These are phyloP conservation scores for Hydraecia micacea DNA, from an alignment of 2,888 invertebrate genomes.

Conservation along the genomic window DNA sequence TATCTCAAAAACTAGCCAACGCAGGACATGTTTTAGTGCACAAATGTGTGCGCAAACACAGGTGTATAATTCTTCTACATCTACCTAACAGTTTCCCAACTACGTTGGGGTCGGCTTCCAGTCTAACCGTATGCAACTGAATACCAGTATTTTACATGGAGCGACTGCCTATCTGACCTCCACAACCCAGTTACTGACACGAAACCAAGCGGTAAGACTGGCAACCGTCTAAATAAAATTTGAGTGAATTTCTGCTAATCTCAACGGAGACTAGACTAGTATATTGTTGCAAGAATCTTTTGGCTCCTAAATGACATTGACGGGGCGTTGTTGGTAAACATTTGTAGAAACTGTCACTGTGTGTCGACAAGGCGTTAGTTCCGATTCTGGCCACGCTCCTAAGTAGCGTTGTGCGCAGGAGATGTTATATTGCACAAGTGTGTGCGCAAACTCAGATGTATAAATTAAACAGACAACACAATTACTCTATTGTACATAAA, in stretches of 20 bases:
- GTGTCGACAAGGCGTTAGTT: not conserved
- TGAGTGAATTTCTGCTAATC: not conserved
- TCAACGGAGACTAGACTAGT: not conserved
- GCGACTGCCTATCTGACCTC: not conserved
- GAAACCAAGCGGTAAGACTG: not conserved
- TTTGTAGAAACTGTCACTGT: not conserved
- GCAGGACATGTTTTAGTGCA: not conserved
- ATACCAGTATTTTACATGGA: not conserved
- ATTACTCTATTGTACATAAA: conserved; percentile 11
- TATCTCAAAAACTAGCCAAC: not conserved
- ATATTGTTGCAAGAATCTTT: not conserved
- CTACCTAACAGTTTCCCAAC: not conserved
- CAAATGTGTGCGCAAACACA: not conserved
- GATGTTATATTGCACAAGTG: not conserved
- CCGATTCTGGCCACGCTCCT: not conserved
- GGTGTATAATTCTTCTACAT: not conserved
- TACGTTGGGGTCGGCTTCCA: not conserved
- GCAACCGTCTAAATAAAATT: not conserved
- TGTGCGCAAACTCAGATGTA: not conserved
- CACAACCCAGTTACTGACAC: not conserved
- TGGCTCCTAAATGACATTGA: not conserved
- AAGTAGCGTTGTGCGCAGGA: not conserved
- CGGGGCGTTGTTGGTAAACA: not conserved
- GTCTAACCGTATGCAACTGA: not conserved
- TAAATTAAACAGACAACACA: not conserved